Evolutionary conservation across 2,113 vertebrate genomes (phyloP).

Genomic region (Saguinus imperator): DNA sequence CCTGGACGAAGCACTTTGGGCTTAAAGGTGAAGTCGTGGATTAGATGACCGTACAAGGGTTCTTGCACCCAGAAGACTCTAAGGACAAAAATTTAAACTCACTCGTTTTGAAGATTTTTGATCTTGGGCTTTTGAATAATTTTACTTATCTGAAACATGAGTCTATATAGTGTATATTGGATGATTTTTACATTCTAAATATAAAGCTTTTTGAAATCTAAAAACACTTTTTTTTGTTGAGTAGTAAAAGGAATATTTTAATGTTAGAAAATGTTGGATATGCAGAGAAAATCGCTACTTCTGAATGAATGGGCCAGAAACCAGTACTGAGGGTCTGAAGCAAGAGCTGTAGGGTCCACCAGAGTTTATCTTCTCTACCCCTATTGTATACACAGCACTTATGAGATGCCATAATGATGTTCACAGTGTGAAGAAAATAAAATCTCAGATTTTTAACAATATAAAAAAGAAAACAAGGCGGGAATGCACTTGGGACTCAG

Average conservation of each 20-base stretch:
- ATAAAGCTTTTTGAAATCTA: conserved; percentile 33
- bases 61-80: neutral
- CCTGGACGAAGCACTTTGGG: neutral
- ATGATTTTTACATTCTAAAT: conserved; percentile 37
- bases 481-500: neutral
- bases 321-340: neutral
- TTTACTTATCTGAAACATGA: conserved; percentile 30
- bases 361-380: neutral
- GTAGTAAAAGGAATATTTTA: conserved; percentile 33
- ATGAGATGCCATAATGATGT: neutral
- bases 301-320: conserved; percentile 25
- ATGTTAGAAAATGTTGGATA: neutral
- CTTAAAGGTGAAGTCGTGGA: conserved; percentile 32
- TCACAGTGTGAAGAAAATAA: neutral
- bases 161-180: neutral
- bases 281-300: conserved; percentile 27
- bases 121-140: conserved; percentile 29
- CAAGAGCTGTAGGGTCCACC: neutral
- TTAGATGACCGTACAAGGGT: neutral
- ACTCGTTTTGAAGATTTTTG: conserved; percentile 21
- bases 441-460: conserved; percentile 44
- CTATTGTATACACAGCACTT: neutral
- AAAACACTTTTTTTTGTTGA: conserved; percentile 14
- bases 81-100: conserved; percentile 13
- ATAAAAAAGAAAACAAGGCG: conserved; percentile 37